These are phyloP conservation scores for Meloidogyne floridensis DNA, from an alignment of 1,140 invertebrate genomes.

Conservation along the genomic window DNA sequence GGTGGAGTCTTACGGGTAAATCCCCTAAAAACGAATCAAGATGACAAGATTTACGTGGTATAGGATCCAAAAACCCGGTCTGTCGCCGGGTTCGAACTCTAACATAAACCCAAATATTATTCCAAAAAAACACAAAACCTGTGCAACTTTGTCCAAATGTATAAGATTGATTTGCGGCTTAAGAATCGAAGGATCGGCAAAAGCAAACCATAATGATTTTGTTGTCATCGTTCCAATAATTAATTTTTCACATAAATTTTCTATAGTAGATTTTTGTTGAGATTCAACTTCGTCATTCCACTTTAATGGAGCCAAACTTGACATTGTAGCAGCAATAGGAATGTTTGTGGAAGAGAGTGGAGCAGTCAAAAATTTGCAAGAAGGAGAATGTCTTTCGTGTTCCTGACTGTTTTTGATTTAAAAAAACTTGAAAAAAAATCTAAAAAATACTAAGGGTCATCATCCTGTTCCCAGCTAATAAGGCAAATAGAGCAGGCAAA, in stretches of 20 bases:
- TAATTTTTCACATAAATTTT: neutral
- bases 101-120: no score
- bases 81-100: no score
- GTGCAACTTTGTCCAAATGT: constrained; percentile 24
- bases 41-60: no score
- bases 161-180: constrained; percentile 25
- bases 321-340: constrained; percentile 19
- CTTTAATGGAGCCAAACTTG: constrained; percentile 8
- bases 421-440: neutral
- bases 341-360: constrained; percentile 13
- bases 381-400: constrained; percentile 30
- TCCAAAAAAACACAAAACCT: neutral
- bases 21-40: no score
- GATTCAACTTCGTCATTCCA: constrained; percentile 21
- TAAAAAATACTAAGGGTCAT: constrained; percentile 78
- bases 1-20: no score
- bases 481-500: constrained; percentile 89
- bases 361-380: constrained; percentile 23
- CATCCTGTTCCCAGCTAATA: constrained; percentile 91
- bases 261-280: neutral
- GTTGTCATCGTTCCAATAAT: constrained; percentile 13
- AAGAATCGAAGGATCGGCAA: neutral
- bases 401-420: constrained; percentile 23
- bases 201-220: constrained; percentile 30
- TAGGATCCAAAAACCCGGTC: no score